Conservation (phyloP, 2,797 vertebrate species). For the Mareca strepera region DNA sequence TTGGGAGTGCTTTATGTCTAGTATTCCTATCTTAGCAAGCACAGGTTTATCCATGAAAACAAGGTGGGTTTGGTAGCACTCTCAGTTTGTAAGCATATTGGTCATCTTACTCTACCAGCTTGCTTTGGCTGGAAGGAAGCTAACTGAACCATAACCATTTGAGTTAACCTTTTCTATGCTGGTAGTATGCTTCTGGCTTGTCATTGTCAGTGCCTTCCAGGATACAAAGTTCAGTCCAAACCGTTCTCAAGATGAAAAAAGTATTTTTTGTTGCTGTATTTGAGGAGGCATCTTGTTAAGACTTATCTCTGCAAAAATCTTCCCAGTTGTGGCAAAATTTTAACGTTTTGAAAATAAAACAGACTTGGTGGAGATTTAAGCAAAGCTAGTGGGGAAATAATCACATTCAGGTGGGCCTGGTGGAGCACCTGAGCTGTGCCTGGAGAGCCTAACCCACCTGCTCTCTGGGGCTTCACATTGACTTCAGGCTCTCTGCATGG, state of each 20-base stretch:
- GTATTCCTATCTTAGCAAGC: not conserved
- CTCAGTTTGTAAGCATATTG: not conserved
- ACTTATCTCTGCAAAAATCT: not conserved
- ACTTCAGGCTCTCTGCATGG: not conserved
- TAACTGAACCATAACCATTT: not conserved
- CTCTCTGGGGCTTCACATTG: rapidly evolving
- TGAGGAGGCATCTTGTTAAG: not conserved
- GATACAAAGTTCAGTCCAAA: not conserved
- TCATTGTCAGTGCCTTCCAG: not conserved
- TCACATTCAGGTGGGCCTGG: rapidly evolving
- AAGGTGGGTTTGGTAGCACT: not conserved
- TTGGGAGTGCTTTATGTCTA: not conserved
- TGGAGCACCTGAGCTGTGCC: not conserved
- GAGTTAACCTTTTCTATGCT: not conserved
- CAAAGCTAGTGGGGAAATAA: not conserved
- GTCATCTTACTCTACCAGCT: not conserved
- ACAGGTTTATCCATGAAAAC: not conserved
- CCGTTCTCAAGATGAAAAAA: not conserved
- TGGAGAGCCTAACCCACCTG: not conserved
- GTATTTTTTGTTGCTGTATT: not conserved
- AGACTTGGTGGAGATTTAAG: not conserved
- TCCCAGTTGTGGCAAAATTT: not conserved
- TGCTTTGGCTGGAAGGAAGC: not conserved
- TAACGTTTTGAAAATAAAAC: not conserved
- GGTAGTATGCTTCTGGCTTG: not conserved